Percentiles rank a stretch among this genome's conserved stretches.
Conservation (phyloP, 2,113 vertebrate genomes). For the Myrmecobius fasciatus region DNA sequence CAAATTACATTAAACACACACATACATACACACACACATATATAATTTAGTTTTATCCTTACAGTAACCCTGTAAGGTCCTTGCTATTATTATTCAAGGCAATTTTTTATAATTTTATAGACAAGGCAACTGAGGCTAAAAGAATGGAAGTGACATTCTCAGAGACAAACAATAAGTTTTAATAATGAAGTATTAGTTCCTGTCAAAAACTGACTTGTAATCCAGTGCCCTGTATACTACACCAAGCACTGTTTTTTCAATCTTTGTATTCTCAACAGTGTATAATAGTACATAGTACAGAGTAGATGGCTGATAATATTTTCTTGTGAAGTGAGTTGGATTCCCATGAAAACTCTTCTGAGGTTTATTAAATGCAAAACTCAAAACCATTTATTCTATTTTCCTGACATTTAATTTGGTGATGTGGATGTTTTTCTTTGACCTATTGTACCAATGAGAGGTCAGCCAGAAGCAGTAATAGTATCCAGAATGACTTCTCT, state of each 20-base stretch:
- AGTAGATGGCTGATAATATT: neutral
- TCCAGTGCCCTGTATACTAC: neutral
- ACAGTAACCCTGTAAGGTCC: neutral
- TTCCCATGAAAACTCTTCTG: constrained; percentile 10
- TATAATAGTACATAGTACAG: neutral
- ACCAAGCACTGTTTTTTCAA: neutral
- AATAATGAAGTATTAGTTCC: neutral
- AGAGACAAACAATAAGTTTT: neutral
- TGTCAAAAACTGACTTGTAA: neutral
- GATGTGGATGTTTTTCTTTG: constrained; percentile 37
- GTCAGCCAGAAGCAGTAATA: constrained; percentile 12
- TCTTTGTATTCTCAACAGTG: neutral
- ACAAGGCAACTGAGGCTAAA: neutral
- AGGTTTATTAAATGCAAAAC: constrained; percentile 9
- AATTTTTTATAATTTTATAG: neutral
- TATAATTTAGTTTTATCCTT: neutral
- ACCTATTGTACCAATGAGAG: constrained; percentile 10
- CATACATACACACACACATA: neutral
- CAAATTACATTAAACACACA: neutral
- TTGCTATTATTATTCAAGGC: no score
- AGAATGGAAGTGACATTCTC: neutral
- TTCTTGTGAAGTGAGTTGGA: neutral
- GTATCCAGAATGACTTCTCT: neutral
- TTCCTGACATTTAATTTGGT: neutral
- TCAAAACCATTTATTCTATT: neutral